Conservation (phyloP, 92 coral and sea anemone genomes). For the Palythoa grandiflora region DNA sequence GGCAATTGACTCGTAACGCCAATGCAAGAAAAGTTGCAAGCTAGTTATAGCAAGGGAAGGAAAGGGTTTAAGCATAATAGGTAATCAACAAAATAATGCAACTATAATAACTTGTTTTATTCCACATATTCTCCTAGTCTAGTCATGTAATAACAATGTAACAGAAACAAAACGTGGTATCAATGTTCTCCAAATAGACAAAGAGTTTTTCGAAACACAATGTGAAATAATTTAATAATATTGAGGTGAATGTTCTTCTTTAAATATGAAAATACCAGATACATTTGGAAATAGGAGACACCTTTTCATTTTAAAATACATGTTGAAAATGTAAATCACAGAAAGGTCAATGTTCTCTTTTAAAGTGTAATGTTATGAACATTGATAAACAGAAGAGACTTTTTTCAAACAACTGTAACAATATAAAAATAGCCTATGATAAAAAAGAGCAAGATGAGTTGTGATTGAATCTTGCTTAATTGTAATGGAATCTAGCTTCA, state of each 20-base stretch:
- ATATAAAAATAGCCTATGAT: too few relatives aligned
- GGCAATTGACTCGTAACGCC: too few relatives aligned
- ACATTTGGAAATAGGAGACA: constrained; percentile 40
- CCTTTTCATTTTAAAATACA: constrained; percentile 28
- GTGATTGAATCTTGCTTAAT: constrained; percentile 53
- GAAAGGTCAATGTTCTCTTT: constrained; percentile 55
- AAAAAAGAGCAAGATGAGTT: constrained; percentile 46
- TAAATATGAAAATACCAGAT: constrained; percentile 3
- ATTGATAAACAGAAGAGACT: too few relatives aligned
- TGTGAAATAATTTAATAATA: neutral
- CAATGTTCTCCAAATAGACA: too few relatives aligned
- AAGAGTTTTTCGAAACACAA: constrained; percentile 5
- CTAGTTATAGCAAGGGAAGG: constrained; percentile 45
- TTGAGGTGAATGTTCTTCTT: too few relatives aligned
- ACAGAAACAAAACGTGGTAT: constrained; percentile 6
- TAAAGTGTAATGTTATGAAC: constrained; percentile 42
- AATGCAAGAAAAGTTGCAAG: neutral
- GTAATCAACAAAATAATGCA: constrained; percentile 42
- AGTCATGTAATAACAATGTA: constrained; percentile 43
- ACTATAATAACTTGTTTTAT: constrained; percentile 41
- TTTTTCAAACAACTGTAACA: too few relatives aligned
- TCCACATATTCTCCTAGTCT: constrained; percentile 36
- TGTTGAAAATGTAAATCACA: constrained; percentile 47
- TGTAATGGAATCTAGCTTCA: constrained; percentile 49
- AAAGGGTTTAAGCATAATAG: constrained; percentile 31